phyloP scores from a whole-genome alignment of 2,797 vertebrate species.

The Darevskia mixta region DNA sequence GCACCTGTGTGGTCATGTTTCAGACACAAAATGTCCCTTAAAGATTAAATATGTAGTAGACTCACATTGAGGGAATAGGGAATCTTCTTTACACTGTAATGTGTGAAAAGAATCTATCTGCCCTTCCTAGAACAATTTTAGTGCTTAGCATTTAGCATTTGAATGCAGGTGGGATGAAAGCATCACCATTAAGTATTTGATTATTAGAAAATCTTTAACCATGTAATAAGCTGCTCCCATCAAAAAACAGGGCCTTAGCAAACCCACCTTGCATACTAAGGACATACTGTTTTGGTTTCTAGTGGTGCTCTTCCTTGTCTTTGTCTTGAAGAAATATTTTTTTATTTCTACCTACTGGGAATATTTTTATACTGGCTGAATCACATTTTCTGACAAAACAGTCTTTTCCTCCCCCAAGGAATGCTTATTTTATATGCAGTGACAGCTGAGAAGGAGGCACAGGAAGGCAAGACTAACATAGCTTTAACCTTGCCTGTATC shows the following conservation, averaged over 20 bases:
- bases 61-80: background rate
- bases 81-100: background rate
- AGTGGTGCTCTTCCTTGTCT: background rate
- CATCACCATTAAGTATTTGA: background rate
- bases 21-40: background rate
- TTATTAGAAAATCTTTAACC: background rate
- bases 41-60: background rate
- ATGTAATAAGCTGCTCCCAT: background rate
- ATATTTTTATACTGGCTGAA: background rate
- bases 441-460: constrained; percentile 21
- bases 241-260: background rate
- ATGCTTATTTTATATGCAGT: constrained; percentile 28
- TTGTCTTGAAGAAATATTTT: background rate
- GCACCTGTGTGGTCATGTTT: background rate
- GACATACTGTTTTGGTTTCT: background rate
- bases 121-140: background rate
- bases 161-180: background rate
- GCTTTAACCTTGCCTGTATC: constrained; percentile 41
- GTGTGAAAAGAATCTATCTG: background rate
- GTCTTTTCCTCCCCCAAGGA: constrained; percentile 5
- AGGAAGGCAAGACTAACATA: constrained; percentile 15
- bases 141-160: background rate
- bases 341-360: constrained; percentile 16
- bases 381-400: constrained; percentile 24
- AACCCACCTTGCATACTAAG: background rate